Evolutionary conservation across 2,113 vertebrate genomes (phyloP).

Genomic region (Anguilla japonica): DNA sequence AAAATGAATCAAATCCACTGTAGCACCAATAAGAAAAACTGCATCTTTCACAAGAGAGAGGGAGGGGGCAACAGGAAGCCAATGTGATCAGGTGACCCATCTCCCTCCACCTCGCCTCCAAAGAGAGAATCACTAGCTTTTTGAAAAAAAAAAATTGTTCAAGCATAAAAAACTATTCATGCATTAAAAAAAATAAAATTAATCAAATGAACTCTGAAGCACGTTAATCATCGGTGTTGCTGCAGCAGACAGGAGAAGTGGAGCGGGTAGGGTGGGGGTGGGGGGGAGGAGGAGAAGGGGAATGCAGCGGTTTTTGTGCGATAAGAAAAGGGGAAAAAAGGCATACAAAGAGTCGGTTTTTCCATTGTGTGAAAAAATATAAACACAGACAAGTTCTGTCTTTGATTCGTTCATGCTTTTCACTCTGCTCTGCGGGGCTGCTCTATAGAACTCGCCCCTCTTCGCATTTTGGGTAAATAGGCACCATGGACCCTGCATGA

Average conservation of each 20-base stretch:
- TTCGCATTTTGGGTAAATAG: slow-evolving; percentile 90
- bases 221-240: slow-evolving; percentile 58
- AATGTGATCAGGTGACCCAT: slow-evolving; percentile 45
- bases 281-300: slow-evolving; percentile 53
- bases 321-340: slow-evolving; percentile 78
- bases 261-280: slow-evolving; percentile 60
- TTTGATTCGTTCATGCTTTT: slow-evolving; percentile 96
- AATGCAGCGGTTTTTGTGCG: slow-evolving; percentile 83
- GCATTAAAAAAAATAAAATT: slow-evolving; percentile 34
- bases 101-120: not conserved
- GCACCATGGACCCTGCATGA: slow-evolving; percentile 90
- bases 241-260: slow-evolving; percentile 63
- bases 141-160: slow-evolving; percentile 21
- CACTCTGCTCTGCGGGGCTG: slow-evolving; percentile 88
- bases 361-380: slow-evolving; percentile 92
- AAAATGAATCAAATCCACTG: not conserved
- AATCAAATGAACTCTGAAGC: slow-evolving; percentile 57
- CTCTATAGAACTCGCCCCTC: slow-evolving; percentile 87
- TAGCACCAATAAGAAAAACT: not conserved
- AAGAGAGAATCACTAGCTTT: slow-evolving; percentile 16
- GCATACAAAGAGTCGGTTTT: slow-evolving; percentile 84
- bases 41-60: not conserved
- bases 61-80: slow-evolving; percentile 73
- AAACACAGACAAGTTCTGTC: slow-evolving; percentile 96
- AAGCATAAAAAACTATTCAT: slow-evolving; percentile 35